A percentile compares a stretch with the other conserved stretches of the same genome.
These are phyloP conservation scores for Mamestra configurata DNA, from an alignment of 1,140 invertebrate species.

Conservation along the genomic window DNA sequence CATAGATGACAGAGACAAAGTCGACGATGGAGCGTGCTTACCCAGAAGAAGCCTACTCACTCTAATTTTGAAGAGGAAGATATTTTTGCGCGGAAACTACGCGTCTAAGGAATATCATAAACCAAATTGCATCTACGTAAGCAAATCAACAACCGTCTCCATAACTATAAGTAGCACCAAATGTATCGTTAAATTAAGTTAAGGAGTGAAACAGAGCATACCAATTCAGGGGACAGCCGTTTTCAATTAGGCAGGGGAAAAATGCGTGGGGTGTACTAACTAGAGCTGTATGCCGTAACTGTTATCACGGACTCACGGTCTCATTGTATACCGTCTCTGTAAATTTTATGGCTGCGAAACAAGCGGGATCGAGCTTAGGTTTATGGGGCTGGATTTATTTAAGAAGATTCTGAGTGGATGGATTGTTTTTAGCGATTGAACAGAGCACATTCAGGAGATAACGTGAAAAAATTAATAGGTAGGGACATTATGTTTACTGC, in stretches of 20 bases:
- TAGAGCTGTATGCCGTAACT: conserved; percentile 74
- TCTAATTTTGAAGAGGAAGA: too few species aligned
- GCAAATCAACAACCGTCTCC: not conserved
- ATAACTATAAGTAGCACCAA: conserved; percentile 18
- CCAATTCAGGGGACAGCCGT: conserved; percentile 54
- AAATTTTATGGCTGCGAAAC: conserved; percentile 46
- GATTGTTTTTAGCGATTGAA: not conserved
- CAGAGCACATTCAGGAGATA: too few species aligned
- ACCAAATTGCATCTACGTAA: conserved; percentile 7
- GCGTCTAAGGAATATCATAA: not conserved
- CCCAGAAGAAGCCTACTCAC: too few species aligned
- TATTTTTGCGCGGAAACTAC: too few species aligned
- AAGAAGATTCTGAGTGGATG: not conserved
- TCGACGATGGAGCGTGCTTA: too few species aligned
- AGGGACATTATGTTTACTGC: too few species aligned
- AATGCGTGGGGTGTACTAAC: conserved; percentile 70
- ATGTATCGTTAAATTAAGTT: conserved; percentile 50
- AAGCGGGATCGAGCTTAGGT: not conserved
- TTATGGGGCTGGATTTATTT: conserved; percentile 6
- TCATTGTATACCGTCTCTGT: conserved; percentile 60
- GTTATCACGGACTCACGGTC: conserved; percentile 63
- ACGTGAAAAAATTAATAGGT: too few species aligned
- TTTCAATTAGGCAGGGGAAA: conserved; percentile 69
- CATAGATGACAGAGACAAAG: too few species aligned
- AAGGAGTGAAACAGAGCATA: conserved; percentile 50